Percentiles rank a stretch among this genome's conserved stretches.
phyloP scores from a whole-genome alignment of 2,888 invertebrate species.

The Ceramica pisi region DNA sequence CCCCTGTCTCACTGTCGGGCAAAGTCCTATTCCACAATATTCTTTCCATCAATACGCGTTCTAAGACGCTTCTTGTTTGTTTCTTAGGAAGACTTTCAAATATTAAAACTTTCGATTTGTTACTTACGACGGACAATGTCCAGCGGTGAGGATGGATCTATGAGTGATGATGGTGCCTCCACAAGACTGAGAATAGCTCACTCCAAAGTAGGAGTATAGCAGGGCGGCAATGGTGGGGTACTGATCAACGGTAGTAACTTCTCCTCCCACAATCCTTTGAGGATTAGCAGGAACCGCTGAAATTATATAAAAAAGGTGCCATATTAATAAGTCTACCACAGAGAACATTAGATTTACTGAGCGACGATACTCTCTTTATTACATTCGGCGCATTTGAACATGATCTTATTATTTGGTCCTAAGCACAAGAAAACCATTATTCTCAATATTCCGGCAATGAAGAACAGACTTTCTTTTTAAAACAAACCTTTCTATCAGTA shows the following conservation, averaged over 20 bases:
- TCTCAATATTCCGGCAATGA: too few relatives aligned
- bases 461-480: too few relatives aligned
- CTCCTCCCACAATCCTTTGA: constrained; percentile 71
- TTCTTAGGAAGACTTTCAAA: too few relatives aligned
- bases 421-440: too few relatives aligned
- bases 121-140: constrained; percentile 75
- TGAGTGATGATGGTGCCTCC: constrained; percentile 74
- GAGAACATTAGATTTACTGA: not conserved
- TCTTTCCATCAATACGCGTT: too few relatives aligned
- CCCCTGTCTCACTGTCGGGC: too few relatives aligned
- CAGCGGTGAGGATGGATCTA: constrained; percentile 73
- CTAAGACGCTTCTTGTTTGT: too few relatives aligned
- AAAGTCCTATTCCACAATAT: too few relatives aligned
- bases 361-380: not conserved
- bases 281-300: constrained; percentile 64
- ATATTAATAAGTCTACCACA: not conserved
- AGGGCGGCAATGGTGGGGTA: constrained; percentile 66
- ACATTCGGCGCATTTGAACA: not conserved
- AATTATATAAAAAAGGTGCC: not conserved
- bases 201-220: constrained; percentile 56
- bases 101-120: too few relatives aligned
- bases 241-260: constrained; percentile 59
- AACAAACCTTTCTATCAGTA: too few relatives aligned
- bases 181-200: constrained; percentile 64
- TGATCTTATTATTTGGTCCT: too few relatives aligned